phyloP scores from a whole-genome alignment of 2,888 invertebrate genomes.

The Drosophila emarginata region DNA sequence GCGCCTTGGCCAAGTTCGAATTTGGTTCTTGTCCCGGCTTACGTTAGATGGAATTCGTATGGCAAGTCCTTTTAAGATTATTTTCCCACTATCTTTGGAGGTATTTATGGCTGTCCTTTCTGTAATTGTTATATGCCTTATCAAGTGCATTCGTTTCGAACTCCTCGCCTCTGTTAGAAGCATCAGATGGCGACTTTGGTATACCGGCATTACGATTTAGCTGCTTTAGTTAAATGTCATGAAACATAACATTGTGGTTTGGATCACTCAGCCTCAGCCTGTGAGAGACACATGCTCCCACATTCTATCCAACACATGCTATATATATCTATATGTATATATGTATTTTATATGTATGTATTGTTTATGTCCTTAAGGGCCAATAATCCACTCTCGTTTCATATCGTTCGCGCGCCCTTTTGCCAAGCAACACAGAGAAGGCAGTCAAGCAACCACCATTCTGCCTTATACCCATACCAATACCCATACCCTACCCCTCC shows the following conservation, averaged over 20 bases:
- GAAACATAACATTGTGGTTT: conserved; percentile 41
- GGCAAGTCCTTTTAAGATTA: background rate
- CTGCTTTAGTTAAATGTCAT: background rate
- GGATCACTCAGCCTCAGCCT: conserved; percentile 20
- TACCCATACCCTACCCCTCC: background rate
- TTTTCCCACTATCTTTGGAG: conserved; percentile 32
- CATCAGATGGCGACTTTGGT: background rate
- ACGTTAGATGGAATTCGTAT: conserved; percentile 13
- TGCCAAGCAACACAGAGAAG: conserved; percentile 29
- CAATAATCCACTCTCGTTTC: conserved; percentile 77
- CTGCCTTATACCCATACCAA: background rate
- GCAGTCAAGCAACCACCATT: conserved; percentile 15
- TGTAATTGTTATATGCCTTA: conserved; percentile 28
- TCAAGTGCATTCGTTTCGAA: background rate
- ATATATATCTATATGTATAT: conserved; percentile 18
- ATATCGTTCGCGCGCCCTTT: conserved; percentile 64
- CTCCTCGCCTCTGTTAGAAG: conserved; percentile 9
- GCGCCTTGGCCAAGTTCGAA: conserved; percentile 55
- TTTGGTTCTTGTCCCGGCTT: conserved; percentile 51
- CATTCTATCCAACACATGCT: conserved; percentile 36
- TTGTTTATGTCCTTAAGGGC: conserved; percentile 74
- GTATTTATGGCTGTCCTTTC: conserved; percentile 20
- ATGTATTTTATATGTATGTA: conserved; percentile 3
- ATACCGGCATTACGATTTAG: background rate
- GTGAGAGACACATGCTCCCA: conserved; percentile 11